These are phyloP conservation scores for Nothoprocta perdicaria DNA, from an alignment of 2,113 vertebrate genomes.

Conservation along the genomic window DNA sequence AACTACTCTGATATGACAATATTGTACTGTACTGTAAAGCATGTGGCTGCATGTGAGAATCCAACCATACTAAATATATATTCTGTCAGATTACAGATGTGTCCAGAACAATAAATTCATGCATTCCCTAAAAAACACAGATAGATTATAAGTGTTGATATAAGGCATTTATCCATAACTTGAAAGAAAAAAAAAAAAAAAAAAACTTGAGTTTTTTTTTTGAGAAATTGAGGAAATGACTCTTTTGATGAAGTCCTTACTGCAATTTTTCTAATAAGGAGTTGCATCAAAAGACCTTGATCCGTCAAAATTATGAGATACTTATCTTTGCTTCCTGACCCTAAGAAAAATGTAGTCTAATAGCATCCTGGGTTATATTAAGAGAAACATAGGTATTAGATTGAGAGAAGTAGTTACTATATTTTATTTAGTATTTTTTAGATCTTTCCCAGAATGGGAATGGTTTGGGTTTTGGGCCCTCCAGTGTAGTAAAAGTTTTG, in stretches of 20 bases:
- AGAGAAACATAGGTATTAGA: rapidly evolving
- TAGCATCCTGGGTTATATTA: not conserved
- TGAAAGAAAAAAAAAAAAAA: not conserved
- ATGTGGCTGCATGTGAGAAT: conserved; percentile 13
- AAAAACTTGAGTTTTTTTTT: not conserved
- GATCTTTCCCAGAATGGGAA: not conserved
- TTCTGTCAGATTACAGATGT: not conserved
- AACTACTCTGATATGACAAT: not conserved
- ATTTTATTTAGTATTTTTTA: not conserved
- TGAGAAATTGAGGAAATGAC: not conserved
- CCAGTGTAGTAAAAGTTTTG: not conserved
- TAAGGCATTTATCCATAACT: not conserved
- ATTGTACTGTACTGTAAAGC: not conserved
- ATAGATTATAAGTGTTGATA: not conserved
- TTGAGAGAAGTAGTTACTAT: not conserved
- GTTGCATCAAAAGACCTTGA: not conserved
- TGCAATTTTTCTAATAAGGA: not conserved
- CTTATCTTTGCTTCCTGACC: not conserved
- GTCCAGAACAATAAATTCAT: not conserved
- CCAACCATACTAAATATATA: not conserved
- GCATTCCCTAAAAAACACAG: rapidly evolving
- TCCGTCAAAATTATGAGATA: not conserved
- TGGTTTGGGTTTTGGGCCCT: not conserved
- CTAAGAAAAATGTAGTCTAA: not conserved
- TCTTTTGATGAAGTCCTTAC: not conserved